Conservation (phyloP, 2,113 vertebrate genomes). For the Capreolus pygargus region DNA sequence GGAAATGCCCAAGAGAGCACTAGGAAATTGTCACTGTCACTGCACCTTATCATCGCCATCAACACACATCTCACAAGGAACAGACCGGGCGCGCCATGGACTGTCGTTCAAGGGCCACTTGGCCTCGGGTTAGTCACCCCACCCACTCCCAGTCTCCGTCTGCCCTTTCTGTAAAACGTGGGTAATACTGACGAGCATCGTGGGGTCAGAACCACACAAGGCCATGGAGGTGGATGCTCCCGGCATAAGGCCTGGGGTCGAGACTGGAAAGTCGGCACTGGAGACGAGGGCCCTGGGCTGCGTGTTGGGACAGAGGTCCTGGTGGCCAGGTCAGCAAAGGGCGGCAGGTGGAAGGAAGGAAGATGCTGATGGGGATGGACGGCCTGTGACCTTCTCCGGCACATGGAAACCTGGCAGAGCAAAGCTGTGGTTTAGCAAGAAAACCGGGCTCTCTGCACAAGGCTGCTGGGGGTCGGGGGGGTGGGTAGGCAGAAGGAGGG, state of each 20-base stretch:
- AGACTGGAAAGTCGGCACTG: not conserved
- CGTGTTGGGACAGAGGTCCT: not conserved
- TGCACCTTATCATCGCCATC: not conserved
- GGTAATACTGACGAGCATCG: not conserved
- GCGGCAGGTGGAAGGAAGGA: not conserved
- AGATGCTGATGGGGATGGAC: not conserved
- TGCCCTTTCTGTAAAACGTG: not conserved
- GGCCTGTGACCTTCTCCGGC: not conserved
- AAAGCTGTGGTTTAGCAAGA: not conserved
- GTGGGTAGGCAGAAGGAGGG: not conserved
- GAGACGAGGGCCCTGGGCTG: not conserved
- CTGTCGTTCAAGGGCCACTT: accelerated
- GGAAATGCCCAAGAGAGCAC: not conserved
- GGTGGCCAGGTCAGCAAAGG: not conserved
- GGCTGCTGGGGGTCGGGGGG: not conserved
- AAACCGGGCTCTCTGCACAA: not conserved
- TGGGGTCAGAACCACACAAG: not conserved
- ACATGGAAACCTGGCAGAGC: not conserved
- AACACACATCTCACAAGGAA: not conserved
- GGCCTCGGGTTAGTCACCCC: not conserved
- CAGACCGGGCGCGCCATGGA: not conserved
- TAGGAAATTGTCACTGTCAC: accelerated
- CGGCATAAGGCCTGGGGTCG: accelerated
- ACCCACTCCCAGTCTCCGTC: accelerated
- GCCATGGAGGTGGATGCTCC: accelerated